Conservation (phyloP, 2,113 vertebrate genomes). For the Sardina pilchardus region DNA sequence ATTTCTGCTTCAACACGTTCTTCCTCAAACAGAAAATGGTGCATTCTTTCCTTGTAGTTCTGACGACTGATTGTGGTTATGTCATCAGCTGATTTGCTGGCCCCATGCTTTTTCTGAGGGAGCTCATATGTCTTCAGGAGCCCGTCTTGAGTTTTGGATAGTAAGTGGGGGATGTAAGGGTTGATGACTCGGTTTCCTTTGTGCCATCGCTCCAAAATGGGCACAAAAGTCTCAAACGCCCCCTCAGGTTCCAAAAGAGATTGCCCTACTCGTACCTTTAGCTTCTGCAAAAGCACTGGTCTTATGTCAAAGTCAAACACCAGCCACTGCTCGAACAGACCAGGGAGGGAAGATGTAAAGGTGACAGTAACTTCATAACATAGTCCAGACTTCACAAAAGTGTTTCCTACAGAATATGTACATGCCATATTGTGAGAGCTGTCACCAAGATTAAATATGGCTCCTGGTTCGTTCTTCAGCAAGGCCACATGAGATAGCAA, state of each 20-base stretch:
- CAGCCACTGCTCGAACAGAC: slow-evolving; percentile 86
- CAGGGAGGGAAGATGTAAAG: slow-evolving; percentile 68
- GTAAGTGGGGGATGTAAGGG: slow-evolving; percentile 63
- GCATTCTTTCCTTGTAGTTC: slow-evolving; percentile 84
- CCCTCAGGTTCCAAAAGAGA: background rate
- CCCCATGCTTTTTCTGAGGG: slow-evolving; percentile 48
- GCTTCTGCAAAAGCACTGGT: slow-evolving; percentile 78
- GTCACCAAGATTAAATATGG: slow-evolving; percentile 72
- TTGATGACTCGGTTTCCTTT: slow-evolving; percentile 76
- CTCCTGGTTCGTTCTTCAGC: slow-evolving; percentile 78
- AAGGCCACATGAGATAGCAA: slow-evolving; percentile 70
- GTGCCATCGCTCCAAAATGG: slow-evolving; percentile 71
- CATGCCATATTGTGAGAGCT: slow-evolving; percentile 44
- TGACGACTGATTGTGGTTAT: slow-evolving; percentile 53
- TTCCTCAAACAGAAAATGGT: slow-evolving; percentile 79
- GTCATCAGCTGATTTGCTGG: background rate
- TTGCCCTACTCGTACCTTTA: slow-evolving; percentile 67
- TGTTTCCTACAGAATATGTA: slow-evolving; percentile 67
- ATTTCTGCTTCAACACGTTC: slow-evolving; percentile 74
- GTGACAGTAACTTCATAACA: slow-evolving; percentile 67
- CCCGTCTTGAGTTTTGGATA: slow-evolving; percentile 57
- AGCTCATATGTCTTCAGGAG: slow-evolving; percentile 80
- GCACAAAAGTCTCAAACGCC: background rate
- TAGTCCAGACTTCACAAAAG: slow-evolving; percentile 35
- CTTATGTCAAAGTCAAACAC: slow-evolving; percentile 81